Base-by-base conservation (phyloP, 2,888 invertebrate genomes). In the Drosophila hawaiiensis region DNA sequence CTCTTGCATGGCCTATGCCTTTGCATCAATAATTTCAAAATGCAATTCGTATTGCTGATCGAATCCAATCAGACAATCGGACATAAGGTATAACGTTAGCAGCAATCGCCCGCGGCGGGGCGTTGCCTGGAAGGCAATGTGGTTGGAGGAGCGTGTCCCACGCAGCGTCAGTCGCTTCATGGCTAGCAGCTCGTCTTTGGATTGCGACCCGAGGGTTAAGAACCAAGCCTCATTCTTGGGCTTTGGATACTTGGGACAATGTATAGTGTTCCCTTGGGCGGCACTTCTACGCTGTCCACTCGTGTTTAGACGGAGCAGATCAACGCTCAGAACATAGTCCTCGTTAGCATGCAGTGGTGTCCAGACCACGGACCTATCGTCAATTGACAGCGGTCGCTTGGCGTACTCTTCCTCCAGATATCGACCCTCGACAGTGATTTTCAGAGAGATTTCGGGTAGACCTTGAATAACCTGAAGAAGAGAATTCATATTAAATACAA, bases 201-300 rank as follows among this genome's bases (percentile, higher is more conserved):
- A 95, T 29, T 95, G 93, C 31, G 95, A 95, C 3, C 98, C 99
- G 12, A 99, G 94, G 0, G 98, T 95, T 3, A 98, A 91, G 93
- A 99, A 97, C 99, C 99, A 99, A 66, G 98, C 97, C 92, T 99
- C 99, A 91, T 97, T 97, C 94, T 99, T 99, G 43, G 96, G 96
- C 92, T 99, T 98, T 2, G 98, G 96, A 94, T 98, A 99, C 74
- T 96, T 95, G 0, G 97, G 97, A 72, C 97, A 96, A 73, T 96
- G 94, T n/a, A 97, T 97, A 25, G 96, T 96, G 83, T 95, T 95
- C 87, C 67, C 61, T 14, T 76, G 65, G 1, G 78, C 76, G 1
- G 54, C 69, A 12, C 31, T 28, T 37, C 79, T 93, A 61, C 94
- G 94, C 41, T 82, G 80, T 12, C 73, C 90, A 22, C 94, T 93